Evolutionary conservation across 2,113 vertebrate species (phyloP), one percentile per base, ranked within the genome.

Genomic region (Tachysurus fulvidraco): DNA sequence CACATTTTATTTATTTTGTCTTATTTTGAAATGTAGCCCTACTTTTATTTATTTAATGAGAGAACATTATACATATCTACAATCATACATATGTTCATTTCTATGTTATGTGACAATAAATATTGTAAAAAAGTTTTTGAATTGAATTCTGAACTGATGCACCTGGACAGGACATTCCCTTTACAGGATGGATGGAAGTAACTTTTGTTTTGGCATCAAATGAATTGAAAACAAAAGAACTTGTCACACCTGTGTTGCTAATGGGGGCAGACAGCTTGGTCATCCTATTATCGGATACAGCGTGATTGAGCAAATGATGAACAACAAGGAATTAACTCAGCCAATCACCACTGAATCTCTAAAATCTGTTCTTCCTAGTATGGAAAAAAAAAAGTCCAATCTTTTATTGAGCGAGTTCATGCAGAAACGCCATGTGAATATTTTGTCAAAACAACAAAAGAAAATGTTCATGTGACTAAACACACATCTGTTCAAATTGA

Each of bases 221-320:
- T 1, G 13, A 52, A 11, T 19, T 4, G 0, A 14, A 25, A 4
- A 2, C 8, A 8, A 11, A n/a, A 52, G 46, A 2, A 52, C 30
- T 89, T 13, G 28, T 79, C 5, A 86, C 90, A 2, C 91, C 87
- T 2, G n/a, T 90, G 10, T 55, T 90, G 0, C 88, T 92, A 0
- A 86, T 91, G 86, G 82, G 50, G 81, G 80, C 59, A 23, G 9
- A 0, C 57, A 69, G 0, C 46, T 89, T 1, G 71, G 60, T 1
- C 77, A 87, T 3, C 86, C 85, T 4, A 90, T 91, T 1, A 87
- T 90, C 44, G 90, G 91, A 1, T 90, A 62, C 17, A 92, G 89
- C 85, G 89, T 88, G 2, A 91, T 88, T 21, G 86, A 89, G 10
- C 82, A 86, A 10, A 87, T 91, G 16, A 8, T 5, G 55, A 21